A percentile compares a stretch with the other conserved stretches of the same genome.
phyloP scores from a whole-genome alignment of 92 coral and sea anemone species.

The Parazoanthus darwini region DNA sequence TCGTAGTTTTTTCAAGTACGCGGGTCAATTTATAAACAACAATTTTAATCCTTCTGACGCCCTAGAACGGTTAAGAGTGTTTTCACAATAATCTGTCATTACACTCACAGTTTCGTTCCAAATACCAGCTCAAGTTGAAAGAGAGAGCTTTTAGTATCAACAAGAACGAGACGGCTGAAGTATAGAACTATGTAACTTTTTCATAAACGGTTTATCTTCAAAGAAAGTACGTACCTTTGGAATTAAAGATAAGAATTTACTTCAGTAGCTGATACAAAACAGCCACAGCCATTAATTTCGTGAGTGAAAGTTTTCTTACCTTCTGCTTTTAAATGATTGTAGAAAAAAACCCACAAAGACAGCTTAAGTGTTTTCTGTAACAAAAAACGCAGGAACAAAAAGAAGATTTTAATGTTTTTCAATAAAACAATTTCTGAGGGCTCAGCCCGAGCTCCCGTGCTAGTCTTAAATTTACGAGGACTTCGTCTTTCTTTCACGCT shows the following conservation, averaged over 20 bases:
- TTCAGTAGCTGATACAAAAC: background rate
- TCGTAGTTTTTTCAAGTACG: background rate
- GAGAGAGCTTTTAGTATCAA: background rate
- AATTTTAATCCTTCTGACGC: background rate
- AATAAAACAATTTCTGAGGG: background rate
- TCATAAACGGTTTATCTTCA: background rate
- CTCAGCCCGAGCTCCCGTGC: no score
- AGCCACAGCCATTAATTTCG: slow-evolving; percentile 7
- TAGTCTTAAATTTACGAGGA: background rate
- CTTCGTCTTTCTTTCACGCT: background rate
- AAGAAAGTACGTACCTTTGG: background rate
- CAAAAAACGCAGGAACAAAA: background rate
- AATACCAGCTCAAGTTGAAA: background rate
- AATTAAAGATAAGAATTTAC: slow-evolving; percentile 1
- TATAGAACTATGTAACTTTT: background rate
- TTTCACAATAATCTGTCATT: background rate
- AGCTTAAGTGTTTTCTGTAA: background rate
- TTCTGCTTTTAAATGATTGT: background rate
- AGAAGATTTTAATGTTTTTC: background rate
- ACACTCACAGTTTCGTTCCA: background rate
- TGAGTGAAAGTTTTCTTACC: background rate
- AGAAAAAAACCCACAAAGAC: background rate
- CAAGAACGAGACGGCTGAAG: background rate
- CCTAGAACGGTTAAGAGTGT: background rate
- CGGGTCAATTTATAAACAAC: background rate